These are phyloP conservation scores for Cromileptes altivelis DNA, from an alignment of 2,113 vertebrate genomes.

Conservation along the genomic window DNA sequence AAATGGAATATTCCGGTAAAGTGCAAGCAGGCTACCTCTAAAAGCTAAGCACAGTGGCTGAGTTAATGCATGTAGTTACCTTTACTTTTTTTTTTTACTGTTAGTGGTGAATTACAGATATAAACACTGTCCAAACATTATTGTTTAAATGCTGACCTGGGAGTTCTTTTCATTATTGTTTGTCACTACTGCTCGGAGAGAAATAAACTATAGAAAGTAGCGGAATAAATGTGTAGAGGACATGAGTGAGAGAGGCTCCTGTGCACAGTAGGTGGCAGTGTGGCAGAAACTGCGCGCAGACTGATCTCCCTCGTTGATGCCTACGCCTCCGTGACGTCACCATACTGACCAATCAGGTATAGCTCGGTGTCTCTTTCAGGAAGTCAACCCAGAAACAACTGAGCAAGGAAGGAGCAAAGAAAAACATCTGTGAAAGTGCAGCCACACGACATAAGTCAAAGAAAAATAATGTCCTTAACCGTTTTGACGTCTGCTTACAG, in stretches of 20 bases:
- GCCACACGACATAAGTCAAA: background rate
- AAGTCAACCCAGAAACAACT: conserved; percentile 44
- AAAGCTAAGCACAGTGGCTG: background rate
- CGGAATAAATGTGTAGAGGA: background rate
- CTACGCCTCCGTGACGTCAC: background rate
- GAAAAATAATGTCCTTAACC: conserved; percentile 66
- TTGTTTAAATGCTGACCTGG: too few species aligned
- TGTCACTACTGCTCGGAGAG: background rate
- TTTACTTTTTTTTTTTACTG: background rate
- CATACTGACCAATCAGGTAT: conserved; percentile 55
- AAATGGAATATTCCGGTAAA: background rate
- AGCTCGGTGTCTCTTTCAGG: conserved; percentile 17
- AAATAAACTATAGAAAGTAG: background rate
- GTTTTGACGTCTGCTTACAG: conserved; percentile 56
- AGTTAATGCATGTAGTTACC: background rate
- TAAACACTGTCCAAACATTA: background rate
- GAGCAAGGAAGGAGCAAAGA: background rate
- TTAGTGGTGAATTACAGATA: background rate
- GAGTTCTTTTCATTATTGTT: background rate
- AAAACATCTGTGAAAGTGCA: background rate
- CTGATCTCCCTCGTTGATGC: conserved; percentile 1
- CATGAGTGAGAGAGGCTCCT: background rate
- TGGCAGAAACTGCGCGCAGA: background rate
- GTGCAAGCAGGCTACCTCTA: background rate
- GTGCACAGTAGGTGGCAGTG: conserved; percentile 41